A percentile compares a stretch with the other conserved stretches of the same genome.
These are phyloP conservation scores for Ypsolopha scabrella DNA, from an alignment of 2,888 invertebrate species.

Conservation along the genomic window DNA sequence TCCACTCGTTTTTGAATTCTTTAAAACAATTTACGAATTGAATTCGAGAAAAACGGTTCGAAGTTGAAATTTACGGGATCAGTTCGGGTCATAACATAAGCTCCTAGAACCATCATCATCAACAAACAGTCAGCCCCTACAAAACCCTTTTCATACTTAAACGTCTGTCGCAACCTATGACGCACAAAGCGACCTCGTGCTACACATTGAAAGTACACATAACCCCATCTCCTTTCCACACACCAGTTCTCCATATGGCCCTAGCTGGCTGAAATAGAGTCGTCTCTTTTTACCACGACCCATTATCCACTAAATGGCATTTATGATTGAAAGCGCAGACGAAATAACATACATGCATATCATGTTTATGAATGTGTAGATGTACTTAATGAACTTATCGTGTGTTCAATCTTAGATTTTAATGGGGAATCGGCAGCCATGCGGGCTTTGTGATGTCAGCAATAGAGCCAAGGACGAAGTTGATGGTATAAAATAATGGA, in stretches of 20 bases:
- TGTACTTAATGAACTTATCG: neutral
- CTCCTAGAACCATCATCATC: too few relatives aligned
- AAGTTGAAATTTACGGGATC: too few relatives aligned
- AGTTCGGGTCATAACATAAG: too few relatives aligned
- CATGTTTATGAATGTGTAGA: neutral
- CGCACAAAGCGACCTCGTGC: slow-evolving; percentile 31
- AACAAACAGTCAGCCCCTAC: too few relatives aligned
- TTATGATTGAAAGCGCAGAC: slow-evolving; percentile 8
- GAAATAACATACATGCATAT: neutral
- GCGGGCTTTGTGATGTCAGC: too few relatives aligned
- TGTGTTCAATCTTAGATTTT: neutral
- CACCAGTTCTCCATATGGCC: neutral
- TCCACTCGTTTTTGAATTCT: too few relatives aligned
- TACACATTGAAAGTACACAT: slow-evolving; percentile 13
- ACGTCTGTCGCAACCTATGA: slow-evolving; percentile 13
- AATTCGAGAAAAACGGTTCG: too few relatives aligned
- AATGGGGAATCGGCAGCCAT: too few relatives aligned
- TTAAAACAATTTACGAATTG: too few relatives aligned
- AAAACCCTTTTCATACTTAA: too few relatives aligned
- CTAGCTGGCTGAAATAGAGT: slow-evolving; percentile 3
- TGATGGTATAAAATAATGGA: too few relatives aligned
- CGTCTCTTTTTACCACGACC: slow-evolving; percentile 16
- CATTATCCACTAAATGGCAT: slow-evolving; percentile 12
- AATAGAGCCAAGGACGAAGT: too few relatives aligned
- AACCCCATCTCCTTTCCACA: slow-evolving; percentile 11